These are phyloP conservation scores for Callipepla squamata DNA, from an alignment of 2,113 vertebrate genomes.

Conservation along the genomic window DNA sequence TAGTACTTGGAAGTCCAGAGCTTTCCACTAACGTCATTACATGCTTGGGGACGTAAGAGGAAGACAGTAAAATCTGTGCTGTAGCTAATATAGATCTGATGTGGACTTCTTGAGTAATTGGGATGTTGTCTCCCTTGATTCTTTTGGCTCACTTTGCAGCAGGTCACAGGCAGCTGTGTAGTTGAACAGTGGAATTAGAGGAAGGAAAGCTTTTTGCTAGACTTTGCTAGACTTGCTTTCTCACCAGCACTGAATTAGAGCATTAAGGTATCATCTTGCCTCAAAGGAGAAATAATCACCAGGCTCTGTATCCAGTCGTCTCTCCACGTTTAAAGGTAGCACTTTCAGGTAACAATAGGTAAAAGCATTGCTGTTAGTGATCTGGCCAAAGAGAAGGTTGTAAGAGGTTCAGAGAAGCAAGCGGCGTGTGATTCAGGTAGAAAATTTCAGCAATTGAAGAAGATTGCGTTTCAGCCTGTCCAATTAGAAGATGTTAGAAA, in stretches of 20 bases:
- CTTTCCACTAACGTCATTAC: not conserved
- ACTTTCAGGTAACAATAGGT: not conserved
- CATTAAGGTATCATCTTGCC: not conserved
- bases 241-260: not conserved
- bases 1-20: not conserved
- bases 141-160: not conserved
- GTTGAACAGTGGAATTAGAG: not conserved
- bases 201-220: not conserved
- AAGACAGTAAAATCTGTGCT: not conserved
- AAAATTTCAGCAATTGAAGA: not conserved
- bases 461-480: not conserved
- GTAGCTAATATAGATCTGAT: not conserved
- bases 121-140: not conserved
- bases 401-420: not conserved
- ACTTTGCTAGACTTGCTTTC: not conserved
- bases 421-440: not conserved
- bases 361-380: not conserved
- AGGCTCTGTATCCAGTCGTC: rapidly evolving
- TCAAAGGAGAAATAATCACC: not conserved
- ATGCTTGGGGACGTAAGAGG: not conserved
- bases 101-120: not conserved
- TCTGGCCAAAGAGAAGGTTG: not conserved
- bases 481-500: not conserved
- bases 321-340: not conserved
- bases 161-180: not conserved